Evolutionary conservation across 2,113 vertebrate species (phyloP), one percentile per base, ranked within the genome.

Genomic region (Scopus umbretta): DNA sequence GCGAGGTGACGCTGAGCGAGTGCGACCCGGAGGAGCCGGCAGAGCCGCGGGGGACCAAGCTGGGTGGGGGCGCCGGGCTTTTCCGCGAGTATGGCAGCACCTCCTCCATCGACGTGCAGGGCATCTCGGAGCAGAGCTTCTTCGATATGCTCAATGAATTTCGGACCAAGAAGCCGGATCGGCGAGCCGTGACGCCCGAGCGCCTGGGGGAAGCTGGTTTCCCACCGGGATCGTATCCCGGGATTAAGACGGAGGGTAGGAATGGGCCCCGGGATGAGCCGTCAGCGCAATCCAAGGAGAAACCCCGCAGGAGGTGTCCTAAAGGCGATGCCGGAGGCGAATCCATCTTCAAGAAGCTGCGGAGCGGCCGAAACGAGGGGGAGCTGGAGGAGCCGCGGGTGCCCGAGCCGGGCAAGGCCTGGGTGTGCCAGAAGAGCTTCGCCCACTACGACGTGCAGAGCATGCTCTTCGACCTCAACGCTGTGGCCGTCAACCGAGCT

Each of bases 51-150:
- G 97, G 94, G 1, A 4, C 55, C 21, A 96, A 93, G 29, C 73
- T 91, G n/a, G 18, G 95, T 2, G 50, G 92, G 1, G 97, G 97
- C 2, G 73, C 97, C 18, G 98, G 98, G 2, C 93, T 99, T 4
- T 99, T 98, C 97, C 98, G 99, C 2, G 99, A 99, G 66, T 99
- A 99, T 0, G 99, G 99, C 66, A 99, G 99, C 98, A 99, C 99
- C 2, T 99, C 99, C 10, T 99, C 99, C 96, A 99, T 99, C 9
- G 98, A 99, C 6, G 98, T 98, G 30, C 99, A 99, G 88, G 99
- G 98, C 4, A 94, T 99, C 71, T 98, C 99, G 0, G 99, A 99
- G 68, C 99, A 99, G 96, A 99, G 99, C 90, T 99, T 99, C 91
- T 99, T 99, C 0, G 98, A 99, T 59, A 99, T 99, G 97, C 98